A percentile compares a stretch with the other conserved stretches of the same genome.
phyloP scores from a whole-genome alignment of 2,797 vertebrate species.

The Gambelia wislizenii region DNA sequence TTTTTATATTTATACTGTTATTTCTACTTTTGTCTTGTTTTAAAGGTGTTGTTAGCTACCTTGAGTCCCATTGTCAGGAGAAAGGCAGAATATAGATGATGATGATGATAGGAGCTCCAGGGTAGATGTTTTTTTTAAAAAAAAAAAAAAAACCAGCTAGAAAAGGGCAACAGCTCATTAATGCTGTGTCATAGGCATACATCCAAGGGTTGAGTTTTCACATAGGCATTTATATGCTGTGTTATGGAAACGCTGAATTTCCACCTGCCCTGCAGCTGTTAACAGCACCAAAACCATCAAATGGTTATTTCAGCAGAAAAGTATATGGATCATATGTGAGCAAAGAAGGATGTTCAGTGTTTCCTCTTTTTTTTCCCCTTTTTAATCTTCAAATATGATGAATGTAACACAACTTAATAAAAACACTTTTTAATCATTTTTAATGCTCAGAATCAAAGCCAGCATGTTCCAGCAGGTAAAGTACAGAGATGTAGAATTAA shows the following conservation, averaged over 20 bases:
- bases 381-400: not conserved
- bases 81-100: not conserved
- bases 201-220: not conserved
- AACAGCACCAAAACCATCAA: not conserved
- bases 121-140: not conserved
- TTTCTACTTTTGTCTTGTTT: too few species aligned
- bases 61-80: too few species aligned
- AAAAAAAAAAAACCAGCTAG: too few species aligned
- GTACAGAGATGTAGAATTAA: not conserved
- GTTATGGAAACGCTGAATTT: not conserved
- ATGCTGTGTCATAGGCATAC: not conserved
- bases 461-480: not conserved
- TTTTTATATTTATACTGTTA: too few species aligned
- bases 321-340: not conserved
- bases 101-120: not conserved
- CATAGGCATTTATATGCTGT: too few species aligned
- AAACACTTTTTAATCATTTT: not conserved
- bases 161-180: not conserved
- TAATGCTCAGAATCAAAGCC: not conserved
- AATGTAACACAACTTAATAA: not conserved
- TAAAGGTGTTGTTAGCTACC: too few species aligned
- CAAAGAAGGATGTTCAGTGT: not conserved
- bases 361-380: not conserved
- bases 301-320: not conserved
- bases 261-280: not conserved